phyloP scores from a whole-genome alignment of 2,888 invertebrate species.

The Neelides folsomi region DNA sequence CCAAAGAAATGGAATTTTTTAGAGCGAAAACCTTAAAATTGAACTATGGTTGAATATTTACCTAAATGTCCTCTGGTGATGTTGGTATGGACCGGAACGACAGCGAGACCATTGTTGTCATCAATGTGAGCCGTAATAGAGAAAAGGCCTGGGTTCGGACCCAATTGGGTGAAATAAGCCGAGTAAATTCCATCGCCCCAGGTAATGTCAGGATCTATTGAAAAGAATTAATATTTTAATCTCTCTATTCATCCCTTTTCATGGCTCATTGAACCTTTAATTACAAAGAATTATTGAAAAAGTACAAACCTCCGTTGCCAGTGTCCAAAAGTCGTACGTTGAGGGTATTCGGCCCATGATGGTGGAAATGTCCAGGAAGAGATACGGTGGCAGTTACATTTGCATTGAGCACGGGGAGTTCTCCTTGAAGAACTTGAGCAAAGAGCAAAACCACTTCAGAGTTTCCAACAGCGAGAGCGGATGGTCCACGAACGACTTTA shows the following conservation, averaged over 20 bases:
- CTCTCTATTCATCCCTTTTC: neutral
- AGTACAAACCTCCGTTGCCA: conserved; percentile 29
- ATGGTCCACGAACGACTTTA: conserved; percentile 22
- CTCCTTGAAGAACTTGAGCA: conserved; percentile 34
- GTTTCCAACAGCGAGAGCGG: conserved; percentile 5
- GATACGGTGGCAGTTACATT: conserved; percentile 34
- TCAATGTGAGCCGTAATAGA: conserved; percentile 35
- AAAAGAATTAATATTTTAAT: neutral
- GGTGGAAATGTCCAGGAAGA: conserved; percentile 23
- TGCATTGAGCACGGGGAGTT: conserved; percentile 34
- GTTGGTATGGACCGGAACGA: conserved; percentile 31
- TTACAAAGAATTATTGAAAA: neutral
- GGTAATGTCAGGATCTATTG: conserved; percentile 37
- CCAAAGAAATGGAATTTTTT: neutral
- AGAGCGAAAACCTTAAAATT: neutral
- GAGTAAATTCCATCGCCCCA: conserved; percentile 40
- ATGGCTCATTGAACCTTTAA: neutral
- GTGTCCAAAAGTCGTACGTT: conserved; percentile 28
- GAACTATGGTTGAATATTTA: conserved; percentile 10
- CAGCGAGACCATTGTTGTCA: conserved; percentile 33
- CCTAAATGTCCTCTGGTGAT: conserved; percentile 29
- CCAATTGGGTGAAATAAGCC: conserved; percentile 36
- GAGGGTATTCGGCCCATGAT: conserved; percentile 29
- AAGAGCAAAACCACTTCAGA: conserved; percentile 30
- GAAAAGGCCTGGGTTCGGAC: conserved; percentile 34